Evolutionary conservation across 2,797 vertebrate genomes (phyloP).

Genomic region (Tympanoctomys barrerae): DNA sequence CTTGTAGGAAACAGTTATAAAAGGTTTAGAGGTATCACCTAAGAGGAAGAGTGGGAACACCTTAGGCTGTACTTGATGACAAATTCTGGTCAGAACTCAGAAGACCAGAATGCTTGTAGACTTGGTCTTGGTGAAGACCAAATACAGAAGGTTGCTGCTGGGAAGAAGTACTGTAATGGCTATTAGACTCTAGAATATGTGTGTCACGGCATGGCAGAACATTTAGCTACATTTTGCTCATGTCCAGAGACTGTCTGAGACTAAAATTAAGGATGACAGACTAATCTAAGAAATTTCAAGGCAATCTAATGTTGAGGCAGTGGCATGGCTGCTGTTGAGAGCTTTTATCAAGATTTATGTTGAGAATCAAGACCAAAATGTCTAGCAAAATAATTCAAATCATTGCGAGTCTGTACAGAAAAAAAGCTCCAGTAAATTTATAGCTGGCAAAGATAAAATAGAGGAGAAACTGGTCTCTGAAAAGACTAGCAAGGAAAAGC

Average conservation of each 20-base stretch:
- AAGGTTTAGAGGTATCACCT: neutral
- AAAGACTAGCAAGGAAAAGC: neutral
- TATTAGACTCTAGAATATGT: neutral
- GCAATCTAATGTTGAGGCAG: neutral
- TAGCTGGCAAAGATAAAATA: neutral
- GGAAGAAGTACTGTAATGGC: neutral
- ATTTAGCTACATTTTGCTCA: neutral
- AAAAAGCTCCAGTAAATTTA: neutral
- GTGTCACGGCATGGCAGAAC: neutral
- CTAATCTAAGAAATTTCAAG: neutral
- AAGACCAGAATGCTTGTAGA: neutral
- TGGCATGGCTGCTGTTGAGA: neutral
- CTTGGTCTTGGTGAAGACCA: neutral
- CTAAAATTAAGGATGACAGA: neutral
- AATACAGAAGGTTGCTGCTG: neutral
- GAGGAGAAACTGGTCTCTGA: neutral
- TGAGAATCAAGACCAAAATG: neutral
- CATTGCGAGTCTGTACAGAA: neutral
- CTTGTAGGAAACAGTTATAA: neutral
- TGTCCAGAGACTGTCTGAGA: neutral
- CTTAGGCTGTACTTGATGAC: neutral
- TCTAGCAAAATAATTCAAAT: neutral
- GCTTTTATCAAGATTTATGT: neutral
- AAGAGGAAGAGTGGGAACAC: neutral
- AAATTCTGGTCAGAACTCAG: neutral